Percentiles rank a stretch among this genome's conserved stretches.
Evolutionary conservation across 2,113 vertebrate species (phyloP).

Genomic region (Centrocercus urophasianus): DNA sequence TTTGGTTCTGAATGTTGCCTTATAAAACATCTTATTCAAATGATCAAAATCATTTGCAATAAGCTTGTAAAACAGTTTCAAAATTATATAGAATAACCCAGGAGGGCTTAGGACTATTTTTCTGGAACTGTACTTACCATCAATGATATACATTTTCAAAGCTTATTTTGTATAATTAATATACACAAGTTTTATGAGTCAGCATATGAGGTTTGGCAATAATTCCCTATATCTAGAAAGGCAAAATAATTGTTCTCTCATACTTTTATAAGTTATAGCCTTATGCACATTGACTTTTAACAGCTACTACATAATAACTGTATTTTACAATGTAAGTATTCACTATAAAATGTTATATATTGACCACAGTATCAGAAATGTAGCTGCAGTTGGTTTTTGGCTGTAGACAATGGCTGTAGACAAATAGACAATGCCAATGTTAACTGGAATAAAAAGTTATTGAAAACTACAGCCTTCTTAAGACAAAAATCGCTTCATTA

Average conservation of each 20-base stretch:
- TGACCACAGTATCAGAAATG: neutral
- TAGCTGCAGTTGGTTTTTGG: neutral
- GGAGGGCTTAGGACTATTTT: neutral
- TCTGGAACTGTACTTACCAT: neutral
- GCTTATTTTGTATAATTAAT: neutral
- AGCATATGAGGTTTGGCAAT: neutral
- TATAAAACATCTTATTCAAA: neutral
- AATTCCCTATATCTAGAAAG: neutral
- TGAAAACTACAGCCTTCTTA: conserved; percentile 3
- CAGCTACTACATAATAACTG: neutral
- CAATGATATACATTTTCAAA: neutral
- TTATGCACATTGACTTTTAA: neutral
- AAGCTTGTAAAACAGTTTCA: neutral
- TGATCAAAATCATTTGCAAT: neutral
- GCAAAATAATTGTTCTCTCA: neutral
- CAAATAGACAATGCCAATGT: neutral
- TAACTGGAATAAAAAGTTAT: neutral
- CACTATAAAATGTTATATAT: neutral
- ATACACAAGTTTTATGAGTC: neutral
- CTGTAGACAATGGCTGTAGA: neutral
- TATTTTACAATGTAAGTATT: neutral
- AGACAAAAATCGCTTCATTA: neutral
- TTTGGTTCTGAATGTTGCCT: neutral
- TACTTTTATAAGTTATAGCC: neutral
- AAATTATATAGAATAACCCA: neutral